Percentiles rank a stretch among this genome's conserved stretches.
phyloP scores from a whole-genome alignment of 2,888 invertebrate genomes.

The Pseudococcus longispinus region DNA sequence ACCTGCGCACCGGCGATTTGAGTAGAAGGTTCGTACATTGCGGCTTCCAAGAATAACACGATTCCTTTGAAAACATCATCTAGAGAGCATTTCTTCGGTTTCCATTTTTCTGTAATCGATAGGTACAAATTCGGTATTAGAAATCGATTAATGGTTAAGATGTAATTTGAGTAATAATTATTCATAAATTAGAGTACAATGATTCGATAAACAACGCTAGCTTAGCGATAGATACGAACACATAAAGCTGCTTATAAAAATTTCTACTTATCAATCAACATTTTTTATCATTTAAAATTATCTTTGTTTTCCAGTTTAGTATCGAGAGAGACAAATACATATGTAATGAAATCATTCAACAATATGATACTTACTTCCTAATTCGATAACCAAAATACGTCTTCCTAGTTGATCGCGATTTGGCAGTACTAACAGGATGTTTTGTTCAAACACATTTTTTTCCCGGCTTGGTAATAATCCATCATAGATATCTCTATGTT shows the following conservation, averaged over 20 bases:
- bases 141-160: background rate
- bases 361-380: conserved; percentile 69
- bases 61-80: conserved; percentile 75
- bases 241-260: too few relatives aligned
- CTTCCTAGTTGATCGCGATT: conserved; percentile 73
- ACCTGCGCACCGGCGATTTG: conserved; percentile 79
- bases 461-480: conserved; percentile 72
- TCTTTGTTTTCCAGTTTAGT: background rate
- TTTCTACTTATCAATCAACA: too few relatives aligned
- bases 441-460: conserved; percentile 70
- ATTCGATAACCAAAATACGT: conserved; percentile 74
- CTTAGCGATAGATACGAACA: too few relatives aligned
- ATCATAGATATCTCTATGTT: conserved; percentile 70
- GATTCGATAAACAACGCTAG: too few relatives aligned
- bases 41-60: conserved; percentile 75
- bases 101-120: conserved; percentile 69
- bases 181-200: too few relatives aligned
- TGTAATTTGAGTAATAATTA: too few relatives aligned
- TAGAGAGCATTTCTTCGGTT: conserved; percentile 72
- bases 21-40: conserved; percentile 79
- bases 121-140: background rate
- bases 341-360: background rate
- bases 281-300: background rate
- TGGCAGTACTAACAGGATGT: conserved; percentile 74
- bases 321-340: background rate